Conservation (phyloP, 2,888 invertebrate genomes). For the Stictocephala bisonia region DNA sequence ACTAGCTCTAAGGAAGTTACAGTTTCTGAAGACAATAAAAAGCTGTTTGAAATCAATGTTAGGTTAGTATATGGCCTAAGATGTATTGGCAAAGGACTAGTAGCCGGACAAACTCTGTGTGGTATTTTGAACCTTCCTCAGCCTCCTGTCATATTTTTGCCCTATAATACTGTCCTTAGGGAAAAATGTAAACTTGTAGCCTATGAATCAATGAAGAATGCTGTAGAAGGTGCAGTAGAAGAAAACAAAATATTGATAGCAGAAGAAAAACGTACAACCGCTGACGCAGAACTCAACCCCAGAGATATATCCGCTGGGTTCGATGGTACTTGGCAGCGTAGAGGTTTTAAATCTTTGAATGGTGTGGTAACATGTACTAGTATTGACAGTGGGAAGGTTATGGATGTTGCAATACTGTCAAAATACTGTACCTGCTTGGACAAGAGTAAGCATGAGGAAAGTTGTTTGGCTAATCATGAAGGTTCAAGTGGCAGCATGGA, state of each 20-base stretch:
- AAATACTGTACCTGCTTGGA: slow-evolving; percentile 49
- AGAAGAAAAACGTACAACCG: not conserved
- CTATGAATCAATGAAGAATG: slow-evolving; percentile 15
- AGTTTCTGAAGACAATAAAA: slow-evolving; percentile 33
- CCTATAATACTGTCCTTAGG: slow-evolving; percentile 6
- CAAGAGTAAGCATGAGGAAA: slow-evolving; percentile 40
- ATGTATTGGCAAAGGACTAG: slow-evolving; percentile 25
- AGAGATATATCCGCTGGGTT: slow-evolving; percentile 23
- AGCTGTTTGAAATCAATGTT: slow-evolving; percentile 31
- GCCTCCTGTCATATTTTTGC: slow-evolving; percentile 22
- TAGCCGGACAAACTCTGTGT: slow-evolving; percentile 28
- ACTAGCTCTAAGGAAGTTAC: slow-evolving; percentile 18
- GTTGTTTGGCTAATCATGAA: slow-evolving; percentile 47
- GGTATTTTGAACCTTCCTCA: slow-evolving; percentile 26
- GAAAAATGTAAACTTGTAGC: slow-evolving; percentile 18
- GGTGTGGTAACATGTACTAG: slow-evolving; percentile 50
- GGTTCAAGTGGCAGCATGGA: slow-evolving; percentile 51
- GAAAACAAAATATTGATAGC: slow-evolving; percentile 8
- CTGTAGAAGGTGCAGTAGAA: slow-evolving; percentile 15
- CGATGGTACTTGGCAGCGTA: slow-evolving; percentile 51
- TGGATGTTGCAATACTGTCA: slow-evolving; percentile 45
- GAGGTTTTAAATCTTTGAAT: slow-evolving; percentile 48
- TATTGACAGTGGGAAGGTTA: slow-evolving; percentile 49
- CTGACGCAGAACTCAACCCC: not conserved
- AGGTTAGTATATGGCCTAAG: slow-evolving; percentile 37